Conservation (phyloP, 2,113 vertebrate species). For the Microtus oregoni region DNA sequence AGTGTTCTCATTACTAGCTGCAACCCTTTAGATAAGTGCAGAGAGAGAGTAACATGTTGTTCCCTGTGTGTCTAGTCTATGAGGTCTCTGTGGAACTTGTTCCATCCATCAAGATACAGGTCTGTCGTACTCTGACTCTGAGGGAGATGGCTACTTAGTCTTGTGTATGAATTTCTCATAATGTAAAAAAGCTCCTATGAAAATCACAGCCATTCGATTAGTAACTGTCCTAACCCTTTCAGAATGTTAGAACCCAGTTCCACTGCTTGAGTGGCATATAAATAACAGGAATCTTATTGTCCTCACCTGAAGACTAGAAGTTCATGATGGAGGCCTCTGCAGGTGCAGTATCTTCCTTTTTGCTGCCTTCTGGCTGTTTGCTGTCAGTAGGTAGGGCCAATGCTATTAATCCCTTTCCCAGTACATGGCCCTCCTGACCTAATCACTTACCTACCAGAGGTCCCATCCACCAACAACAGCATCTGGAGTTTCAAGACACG, state of each 20-base stretch:
- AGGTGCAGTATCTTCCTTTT: background rate
- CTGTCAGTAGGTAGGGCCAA: too few relatives aligned
- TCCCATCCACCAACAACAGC: background rate
- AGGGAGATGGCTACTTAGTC: rapidly evolving
- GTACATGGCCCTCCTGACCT: background rate
- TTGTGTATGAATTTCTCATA: background rate
- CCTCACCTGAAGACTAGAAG: background rate
- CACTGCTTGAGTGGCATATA: too few relatives aligned
- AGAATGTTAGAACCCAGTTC: background rate
- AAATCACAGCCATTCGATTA: background rate
- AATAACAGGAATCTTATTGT: background rate
- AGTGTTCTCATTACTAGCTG: too few relatives aligned
- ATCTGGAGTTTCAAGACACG: background rate
- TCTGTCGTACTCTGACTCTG: background rate
- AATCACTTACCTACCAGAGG: background rate
- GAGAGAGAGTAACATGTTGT: too few relatives aligned
- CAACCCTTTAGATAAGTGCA: background rate
- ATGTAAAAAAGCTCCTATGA: background rate
- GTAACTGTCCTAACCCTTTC: background rate
- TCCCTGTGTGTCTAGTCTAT: too few relatives aligned
- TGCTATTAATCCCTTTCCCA: background rate
- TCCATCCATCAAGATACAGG: background rate
- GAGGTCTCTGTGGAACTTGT: rapidly evolving
- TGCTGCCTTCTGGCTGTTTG: background rate
- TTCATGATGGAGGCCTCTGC: background rate